Percentiles rank a stretch among this genome's conserved stretches.
These are phyloP conservation scores for Silvanus unidentatus DNA, from an alignment of 2,888 invertebrate species.

Conservation along the genomic window DNA sequence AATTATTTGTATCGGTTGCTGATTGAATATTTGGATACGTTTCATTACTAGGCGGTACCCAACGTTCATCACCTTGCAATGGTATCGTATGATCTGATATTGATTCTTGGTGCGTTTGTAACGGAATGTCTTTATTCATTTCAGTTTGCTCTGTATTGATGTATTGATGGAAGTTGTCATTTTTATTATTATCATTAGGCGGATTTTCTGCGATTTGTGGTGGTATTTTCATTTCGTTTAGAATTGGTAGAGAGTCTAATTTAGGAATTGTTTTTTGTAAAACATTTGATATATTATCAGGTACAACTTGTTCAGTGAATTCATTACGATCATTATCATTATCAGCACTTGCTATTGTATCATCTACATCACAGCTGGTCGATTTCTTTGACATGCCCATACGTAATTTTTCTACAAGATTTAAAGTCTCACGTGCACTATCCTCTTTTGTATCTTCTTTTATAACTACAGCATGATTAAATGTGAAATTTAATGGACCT, in stretches of 20 bases:
- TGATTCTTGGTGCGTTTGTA: slow-evolving; percentile 26
- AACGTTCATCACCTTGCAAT: slow-evolving; percentile 54
- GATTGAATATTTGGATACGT: slow-evolving; percentile 30
- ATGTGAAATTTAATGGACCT: slow-evolving; percentile 55
- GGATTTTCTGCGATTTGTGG: neutral
- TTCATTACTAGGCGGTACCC: slow-evolving; percentile 55
- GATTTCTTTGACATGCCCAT: slow-evolving; percentile 67
- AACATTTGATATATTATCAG: slow-evolving; percentile 32
- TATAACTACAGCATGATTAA: slow-evolving; percentile 60
- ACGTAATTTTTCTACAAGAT: slow-evolving; percentile 77
- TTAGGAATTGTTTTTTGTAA: slow-evolving; percentile 23
- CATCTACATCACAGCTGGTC: slow-evolving; percentile 41
- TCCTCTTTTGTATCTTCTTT: slow-evolving; percentile 78
- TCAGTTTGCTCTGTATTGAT: slow-evolving; percentile 38
- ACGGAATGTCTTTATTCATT: slow-evolving; percentile 29
- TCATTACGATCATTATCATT: slow-evolving; percentile 39
- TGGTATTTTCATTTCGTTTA: slow-evolving; percentile 23
- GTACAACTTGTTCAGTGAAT: slow-evolving; percentile 38
- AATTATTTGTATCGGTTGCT: slow-evolving; percentile 17
- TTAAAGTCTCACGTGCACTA: slow-evolving; percentile 74
- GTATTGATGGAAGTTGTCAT: slow-evolving; percentile 14
- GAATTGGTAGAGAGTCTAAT: neutral
- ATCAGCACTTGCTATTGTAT: slow-evolving; percentile 40
- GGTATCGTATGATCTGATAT: slow-evolving; percentile 43
- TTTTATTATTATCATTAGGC: neutral